Evolutionary conservation across 1,140 invertebrate genomes (phyloP).

Genomic region (Papilio glaucus): DNA sequence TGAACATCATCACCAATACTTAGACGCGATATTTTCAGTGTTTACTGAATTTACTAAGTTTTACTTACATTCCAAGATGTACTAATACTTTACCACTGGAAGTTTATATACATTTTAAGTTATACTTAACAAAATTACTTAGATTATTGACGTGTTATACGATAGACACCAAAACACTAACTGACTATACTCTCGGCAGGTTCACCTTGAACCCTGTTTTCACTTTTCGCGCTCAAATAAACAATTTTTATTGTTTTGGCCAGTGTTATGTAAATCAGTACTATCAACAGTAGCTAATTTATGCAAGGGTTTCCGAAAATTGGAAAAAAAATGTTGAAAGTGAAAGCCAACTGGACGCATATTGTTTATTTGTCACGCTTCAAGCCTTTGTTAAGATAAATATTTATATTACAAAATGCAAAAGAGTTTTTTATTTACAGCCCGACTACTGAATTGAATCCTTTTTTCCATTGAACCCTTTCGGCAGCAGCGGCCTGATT

Average conservation of each 20-base stretch:
- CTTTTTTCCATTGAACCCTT: conserved; percentile 77
- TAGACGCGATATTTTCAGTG: too few species aligned
- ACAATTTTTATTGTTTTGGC: conserved; percentile 74
- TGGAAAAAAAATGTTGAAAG: conserved; percentile 69
- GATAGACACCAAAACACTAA: conserved; percentile 66
- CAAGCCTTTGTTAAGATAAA: conserved; percentile 71
- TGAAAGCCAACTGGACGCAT: conserved; percentile 77
- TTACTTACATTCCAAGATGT: not conserved
- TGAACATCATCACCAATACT: too few species aligned
- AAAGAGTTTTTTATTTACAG: conserved; percentile 79
- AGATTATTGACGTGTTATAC: conserved; percentile 57
- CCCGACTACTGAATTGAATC: conserved; percentile 73
- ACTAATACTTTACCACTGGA: not conserved
- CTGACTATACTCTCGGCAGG: conserved; percentile 55
- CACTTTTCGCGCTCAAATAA: conserved; percentile 79
- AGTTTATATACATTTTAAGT: not conserved
- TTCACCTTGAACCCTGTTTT: conserved; percentile 77
- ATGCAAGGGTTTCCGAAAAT: conserved; percentile 78
- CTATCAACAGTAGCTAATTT: conserved; percentile 71
- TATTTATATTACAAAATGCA: conserved; percentile 79
- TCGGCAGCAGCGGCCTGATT: conserved; percentile 54
- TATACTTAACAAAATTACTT: not conserved
- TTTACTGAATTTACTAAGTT: not conserved
- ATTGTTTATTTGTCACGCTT: conserved; percentile 72
- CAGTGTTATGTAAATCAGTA: conserved; percentile 79